Evolutionary conservation across 2,888 invertebrate species (phyloP).

Genomic region (Drosophila recens): DNA sequence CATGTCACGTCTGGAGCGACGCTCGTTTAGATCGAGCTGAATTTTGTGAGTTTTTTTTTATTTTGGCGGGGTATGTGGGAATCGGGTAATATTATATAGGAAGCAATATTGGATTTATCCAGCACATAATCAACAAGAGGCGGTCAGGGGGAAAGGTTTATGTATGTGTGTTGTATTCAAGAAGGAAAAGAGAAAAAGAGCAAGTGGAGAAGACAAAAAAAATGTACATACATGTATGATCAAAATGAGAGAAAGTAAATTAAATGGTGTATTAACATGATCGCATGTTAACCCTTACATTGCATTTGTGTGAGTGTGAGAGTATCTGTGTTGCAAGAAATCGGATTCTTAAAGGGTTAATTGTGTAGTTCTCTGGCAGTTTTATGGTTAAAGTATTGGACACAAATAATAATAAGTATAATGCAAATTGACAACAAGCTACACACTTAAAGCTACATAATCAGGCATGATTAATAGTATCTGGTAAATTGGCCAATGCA

Average conservation of each 20-base stretch:
- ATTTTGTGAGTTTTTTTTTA: slow-evolving; percentile 45
- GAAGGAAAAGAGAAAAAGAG: slow-evolving; percentile 41
- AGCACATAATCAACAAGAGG: slow-evolving; percentile 26
- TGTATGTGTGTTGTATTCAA: slow-evolving; percentile 15
- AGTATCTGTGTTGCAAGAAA: slow-evolving; percentile 25
- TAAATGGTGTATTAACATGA: slow-evolving; percentile 31
- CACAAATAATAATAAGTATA: slow-evolving; percentile 37
- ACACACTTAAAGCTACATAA: slow-evolving; percentile 63
- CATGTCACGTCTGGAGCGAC: slow-evolving; percentile 93
- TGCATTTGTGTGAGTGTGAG: slow-evolving; percentile 36
- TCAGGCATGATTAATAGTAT: slow-evolving; percentile 34
- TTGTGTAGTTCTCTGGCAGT: slow-evolving; percentile 13
- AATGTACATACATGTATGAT: slow-evolving; percentile 65
- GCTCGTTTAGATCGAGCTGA: slow-evolving; percentile 88
- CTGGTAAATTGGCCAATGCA: slow-evolving; percentile 9
- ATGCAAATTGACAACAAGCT: slow-evolving; percentile 33
- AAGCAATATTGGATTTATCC: slow-evolving; percentile 30
- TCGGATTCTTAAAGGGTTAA: slow-evolving; percentile 16
- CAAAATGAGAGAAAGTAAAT: slow-evolving; percentile 57
- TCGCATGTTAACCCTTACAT: slow-evolving; percentile 34
- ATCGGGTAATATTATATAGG: slow-evolving; percentile 14
- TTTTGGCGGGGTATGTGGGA: slow-evolving; percentile 24
- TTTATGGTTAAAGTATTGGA: neutral
- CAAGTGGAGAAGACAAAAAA: slow-evolving; percentile 63
- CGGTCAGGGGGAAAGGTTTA: slow-evolving; percentile 4